Base-by-base conservation (phyloP, 2,797 vertebrate species). In the Nyctalus aviator region DNA sequence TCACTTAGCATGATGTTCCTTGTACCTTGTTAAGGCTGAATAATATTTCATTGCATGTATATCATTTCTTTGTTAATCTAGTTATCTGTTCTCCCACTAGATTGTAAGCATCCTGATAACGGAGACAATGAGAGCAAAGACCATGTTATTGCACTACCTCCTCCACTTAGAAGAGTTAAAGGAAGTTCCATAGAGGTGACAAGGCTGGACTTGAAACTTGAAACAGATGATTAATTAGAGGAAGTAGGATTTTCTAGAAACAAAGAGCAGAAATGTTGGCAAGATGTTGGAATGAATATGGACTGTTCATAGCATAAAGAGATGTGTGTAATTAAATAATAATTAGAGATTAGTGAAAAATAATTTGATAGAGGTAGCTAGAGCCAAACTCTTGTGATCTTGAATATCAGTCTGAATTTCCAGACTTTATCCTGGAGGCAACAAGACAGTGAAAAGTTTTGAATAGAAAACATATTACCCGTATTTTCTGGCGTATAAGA, bases 381-480 rank as follows among this genome's bases (percentile, higher is more conserved):
- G 5, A 18, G 2, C 18, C 68, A 90, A 69, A 71, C 25, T 62
- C 48, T 72, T 7, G 23, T 64, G 12, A 64, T 41, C 35, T 50
- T 53, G 20, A 85, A 53, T 82, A 76, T n/a, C 9, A 64, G 27
- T 66, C 53, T 89, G 18, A 81, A 17, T 91, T 84, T 81, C 78
- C 84, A 90, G n/a, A 82, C 71, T 93, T 93, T 88, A 66, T 71
- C 20, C 69, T 32, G 37, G 15, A 85, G 7, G 23, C 27, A 81
- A 37, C 20, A 48, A 76, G 53, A 55, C 12, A 64, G 57, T 85
- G 21, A 73, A 92, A 82, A 84, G 15, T 72, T 75, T 81, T 85
- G 11, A 72, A 30, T 4, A 82, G 37, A 18, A 32, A 90, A 71
- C 6, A 0, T 44, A 71, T 46, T 71, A 37, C 35, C 35, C 35